Base-by-base conservation (phyloP, 2,888 invertebrate species). In the Noctua janthina region DNA sequence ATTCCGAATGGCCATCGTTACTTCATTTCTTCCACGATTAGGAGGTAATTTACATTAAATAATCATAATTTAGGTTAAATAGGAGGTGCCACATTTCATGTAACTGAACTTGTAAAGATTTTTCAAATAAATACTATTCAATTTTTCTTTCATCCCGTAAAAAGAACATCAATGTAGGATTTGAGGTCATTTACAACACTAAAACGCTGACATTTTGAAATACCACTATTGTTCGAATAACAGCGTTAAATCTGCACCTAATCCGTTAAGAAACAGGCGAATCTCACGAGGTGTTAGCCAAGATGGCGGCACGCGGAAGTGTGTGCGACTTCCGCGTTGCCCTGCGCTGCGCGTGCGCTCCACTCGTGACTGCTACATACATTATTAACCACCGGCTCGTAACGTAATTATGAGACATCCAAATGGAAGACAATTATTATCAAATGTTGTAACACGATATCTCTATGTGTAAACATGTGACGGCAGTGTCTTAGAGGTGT, bases 301-400 rank as follows among this genome's bases (percentile, higher is more conserved):
- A 96, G 96, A 96, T 96, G 96, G 96, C 96, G 96, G 96, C 93
- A 96, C 95, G 96, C 96, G 96, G 96, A 97, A 96, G 95, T 96
- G 94, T 92, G 93, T 93, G 90, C 91, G 94, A 95, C 96, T 96
- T 96, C 96, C 96, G 96, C 95, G 95, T 96, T 93, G 95, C 94
- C 95, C 95, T 95, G 94, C 93, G 92, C 91, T 91, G 93, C 95
- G 93, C 94, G 94, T 93, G 95, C 94, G 93, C 94, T 89, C 92
- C 88, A 90, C 93, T 95, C 95, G 95, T 95, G 94, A 95, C 95
- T 94, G 90, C 93, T 92, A 91, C 94, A 94, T 94, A 94, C 95
- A 95, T 94, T 95, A 94, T 93, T 89, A 93, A 92, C 92, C 91
- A 91, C 89, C 90, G 90, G 92, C 89, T 91, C 90, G 91, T 91